Evolutionary conservation across 2,888 invertebrate genomes (phyloP), one percentile per base, ranked within the genome.

Genomic region (Priapulus caudatus): DNA sequence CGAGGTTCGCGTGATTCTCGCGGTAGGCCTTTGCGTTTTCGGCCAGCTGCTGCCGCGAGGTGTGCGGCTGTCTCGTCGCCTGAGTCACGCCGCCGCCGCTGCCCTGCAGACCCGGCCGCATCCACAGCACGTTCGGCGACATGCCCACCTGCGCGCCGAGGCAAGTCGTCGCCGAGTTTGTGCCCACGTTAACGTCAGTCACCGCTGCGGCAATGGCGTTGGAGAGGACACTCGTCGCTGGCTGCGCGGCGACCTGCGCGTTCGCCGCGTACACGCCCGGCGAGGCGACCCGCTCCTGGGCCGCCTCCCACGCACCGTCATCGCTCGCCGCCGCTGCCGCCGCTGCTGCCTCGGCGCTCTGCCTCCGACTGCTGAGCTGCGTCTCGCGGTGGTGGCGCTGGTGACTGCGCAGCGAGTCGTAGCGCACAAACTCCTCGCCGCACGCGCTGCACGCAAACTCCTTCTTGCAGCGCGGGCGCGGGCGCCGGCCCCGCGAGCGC

Each of bases 371-470:
- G 57, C 60, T 49, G 23, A 54, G 48, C 54, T 24, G 53, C 43
- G 58, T 48, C 20, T 65, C 62, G 24, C 54, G 53, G 58, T 74
- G 74, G 46, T 70, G 69, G 22, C 67, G 63, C 50, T 70, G 52
- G 59, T 74, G 73, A 57, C 71, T 68, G n/a, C 67, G 60, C 46
- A 72, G 61, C 0, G 73, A 72, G 52, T 73, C 71, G 57, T 71
- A 68, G 22, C 72, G 59, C 0, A 72, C 72, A 62, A 73, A 74
- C 0, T 69, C 60, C 10, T 65, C 66, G 3, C 61, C 58, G 57
- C 74, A 74, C 3, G 60, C 52, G 1, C 61, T 57, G 59, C 74
- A 74, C 33, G 62, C 56, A 55, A 65, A 68, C 0, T 60, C 56
- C 56, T 66, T 67, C 50, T 60, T 57, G 53, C 65, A 65, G 45